These are phyloP conservation scores for Brachypteracias leptosomus DNA, from an alignment of 2,113 vertebrate species.

Conservation along the genomic window DNA sequence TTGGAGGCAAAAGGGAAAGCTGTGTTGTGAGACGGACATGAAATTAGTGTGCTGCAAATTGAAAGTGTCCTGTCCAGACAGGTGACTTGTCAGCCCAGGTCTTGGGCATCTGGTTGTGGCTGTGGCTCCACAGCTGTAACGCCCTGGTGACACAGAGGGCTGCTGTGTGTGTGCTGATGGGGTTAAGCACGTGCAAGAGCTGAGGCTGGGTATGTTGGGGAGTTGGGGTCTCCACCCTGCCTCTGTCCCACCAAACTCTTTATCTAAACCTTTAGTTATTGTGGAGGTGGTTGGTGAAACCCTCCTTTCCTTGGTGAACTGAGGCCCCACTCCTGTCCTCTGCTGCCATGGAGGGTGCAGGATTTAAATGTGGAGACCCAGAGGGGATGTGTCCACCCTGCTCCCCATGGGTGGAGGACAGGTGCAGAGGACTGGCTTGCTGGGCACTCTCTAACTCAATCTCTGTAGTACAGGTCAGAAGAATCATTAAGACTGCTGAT, in stretches of 20 bases:
- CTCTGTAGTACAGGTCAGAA: neutral
- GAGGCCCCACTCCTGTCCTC: neutral
- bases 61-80: neutral
- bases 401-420: neutral
- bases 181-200: neutral
- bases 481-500: neutral
- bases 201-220: neutral
- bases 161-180: accelerated
- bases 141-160: neutral
- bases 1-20: neutral
- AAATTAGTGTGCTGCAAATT: neutral
- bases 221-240: neutral
- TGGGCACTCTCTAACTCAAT: neutral
- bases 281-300: neutral
- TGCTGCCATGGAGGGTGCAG: accelerated
- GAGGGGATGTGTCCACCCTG: neutral
- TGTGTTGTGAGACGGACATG: neutral
- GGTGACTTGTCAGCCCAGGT: neutral
- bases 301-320: neutral
- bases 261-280: neutral
- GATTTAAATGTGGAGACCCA: neutral
- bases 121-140: accelerated
- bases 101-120: neutral
- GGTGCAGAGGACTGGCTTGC: accelerated
- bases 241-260: neutral